Evolutionary conservation across 2,888 invertebrate genomes (phyloP).

Genomic region (Sturmia bella): DNA sequence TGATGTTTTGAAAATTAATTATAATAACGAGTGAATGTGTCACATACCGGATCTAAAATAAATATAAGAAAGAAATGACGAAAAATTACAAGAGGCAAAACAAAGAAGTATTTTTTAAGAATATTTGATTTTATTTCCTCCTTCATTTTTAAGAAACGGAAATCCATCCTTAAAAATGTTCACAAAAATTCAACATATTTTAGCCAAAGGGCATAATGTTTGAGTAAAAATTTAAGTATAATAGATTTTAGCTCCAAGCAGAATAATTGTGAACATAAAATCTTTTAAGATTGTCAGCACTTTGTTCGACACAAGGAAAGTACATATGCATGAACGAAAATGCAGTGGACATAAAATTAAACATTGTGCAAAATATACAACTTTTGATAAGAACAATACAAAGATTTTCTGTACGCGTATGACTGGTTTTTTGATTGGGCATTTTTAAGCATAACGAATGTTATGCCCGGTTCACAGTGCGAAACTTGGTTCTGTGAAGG

Average conservation of each 20-base stretch:
- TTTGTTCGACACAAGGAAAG: too few species aligned
- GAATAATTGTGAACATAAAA: not conserved
- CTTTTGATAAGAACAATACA: too few species aligned
- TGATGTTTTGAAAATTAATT: slow-evolving; percentile 77
- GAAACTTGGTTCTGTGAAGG: too few species aligned
- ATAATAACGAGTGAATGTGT: slow-evolving; percentile 76
- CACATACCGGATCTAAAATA: slow-evolving; percentile 73
- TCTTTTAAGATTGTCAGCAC: too few species aligned
- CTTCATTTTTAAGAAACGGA: slow-evolving; percentile 56
- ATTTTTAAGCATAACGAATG: too few species aligned
- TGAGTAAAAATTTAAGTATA: slow-evolving; percentile 1
- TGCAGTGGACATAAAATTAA: too few species aligned
- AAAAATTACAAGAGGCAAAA: slow-evolving; percentile 15
- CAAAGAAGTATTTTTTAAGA: slow-evolving; percentile 21
- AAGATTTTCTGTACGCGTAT: too few species aligned
- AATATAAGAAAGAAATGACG: slow-evolving; percentile 14
- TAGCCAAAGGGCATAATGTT: slow-evolving; percentile 16
- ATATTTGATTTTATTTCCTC: slow-evolving; percentile 39
- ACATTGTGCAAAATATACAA: too few species aligned
- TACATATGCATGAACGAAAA: too few species aligned
- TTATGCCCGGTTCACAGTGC: too few species aligned
- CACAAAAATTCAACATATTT: slow-evolving; percentile 21
- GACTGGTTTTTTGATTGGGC: too few species aligned
- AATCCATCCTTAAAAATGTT: slow-evolving; percentile 50
- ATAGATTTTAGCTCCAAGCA: slow-evolving; percentile 21